Base-by-base conservation (phyloP, 92 coral and sea anemone species). In the Virgularia gustaviana region DNA sequence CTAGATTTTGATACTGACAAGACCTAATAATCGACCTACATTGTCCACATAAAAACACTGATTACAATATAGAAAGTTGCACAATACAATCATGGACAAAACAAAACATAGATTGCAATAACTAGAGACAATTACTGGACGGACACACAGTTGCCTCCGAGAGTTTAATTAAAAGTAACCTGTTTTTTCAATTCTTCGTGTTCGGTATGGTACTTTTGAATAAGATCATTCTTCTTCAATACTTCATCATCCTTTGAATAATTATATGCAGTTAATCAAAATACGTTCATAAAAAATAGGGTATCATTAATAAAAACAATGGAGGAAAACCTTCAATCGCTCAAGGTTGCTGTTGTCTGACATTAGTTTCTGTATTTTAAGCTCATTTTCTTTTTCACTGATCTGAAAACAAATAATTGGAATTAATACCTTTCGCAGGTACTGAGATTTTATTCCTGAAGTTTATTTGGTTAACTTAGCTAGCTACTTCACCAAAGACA, bases 241-340 rank as follows among this genome's bases (percentile, higher is more conserved):
- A 76, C 65, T 60, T 78, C 94, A 64, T 94, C 99, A 16, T 94
- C 99, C 99, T 94, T n/a, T n/a, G n/a, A n/a, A n/a, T n/a, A n/a
- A n/a, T n/a, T n/a, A n/a, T n/a, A n/a, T n/a, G n/a, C n/a, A n/a
- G n/a, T n/a, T n/a, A n/a, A n/a, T n/a, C n/a, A n/a, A n/a, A n/a
- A n/a, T n/a, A n/a, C n/a, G n/a, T n/a, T n/a, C n/a, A n/a, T n/a
- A n/a, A n/a, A n/a, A n/a, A n/a, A n/a, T n/a, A n/a, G n/a, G n/a
- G n/a, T n/a, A n/a, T n/a, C n/a, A n/a, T n/a, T n/a, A n/a, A n/a
- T n/a, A n/a, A n/a, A n/a, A n/a, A n/a, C n/a, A n/a, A n/a, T n/a
- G n/a, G n/a, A n/a, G n/a, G n/a, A n/a, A n/a, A n/a, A 94, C 99
- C 96, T 88, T 85, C 71, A 57, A 72, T 37, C 90, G 85, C 29